Percentiles rank a stretch among this genome's conserved stretches.
Conservation (phyloP, 2,113 vertebrate species). For the Pteruthius melanotis region DNA sequence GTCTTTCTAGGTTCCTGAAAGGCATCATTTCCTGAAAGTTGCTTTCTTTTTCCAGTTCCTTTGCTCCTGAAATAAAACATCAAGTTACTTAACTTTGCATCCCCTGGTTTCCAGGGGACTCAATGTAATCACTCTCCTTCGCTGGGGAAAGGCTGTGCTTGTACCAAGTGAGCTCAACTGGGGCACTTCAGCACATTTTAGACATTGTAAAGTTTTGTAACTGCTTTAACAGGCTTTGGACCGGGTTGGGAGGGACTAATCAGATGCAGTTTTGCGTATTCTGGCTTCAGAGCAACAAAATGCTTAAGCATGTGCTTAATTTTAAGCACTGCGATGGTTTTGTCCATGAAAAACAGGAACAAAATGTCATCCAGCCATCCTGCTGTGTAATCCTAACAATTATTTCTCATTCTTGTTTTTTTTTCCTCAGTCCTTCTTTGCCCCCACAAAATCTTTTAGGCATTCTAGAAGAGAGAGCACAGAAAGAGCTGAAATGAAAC, state of each 20-base stretch:
- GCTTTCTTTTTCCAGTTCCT: neutral
- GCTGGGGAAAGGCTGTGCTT: neutral
- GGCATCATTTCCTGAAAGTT: neutral
- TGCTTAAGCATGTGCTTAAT: neutral
- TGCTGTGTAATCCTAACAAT: constrained; percentile 17
- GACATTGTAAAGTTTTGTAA: neutral
- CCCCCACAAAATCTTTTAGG: neutral
- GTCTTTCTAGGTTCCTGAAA: neutral
- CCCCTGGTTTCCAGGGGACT: neutral
- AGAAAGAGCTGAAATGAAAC: constrained; percentile 1
- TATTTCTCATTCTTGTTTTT: neutral
- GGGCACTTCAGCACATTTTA: neutral
- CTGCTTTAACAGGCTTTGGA: neutral
- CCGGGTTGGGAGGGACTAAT: neutral
- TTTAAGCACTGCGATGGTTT: neutral
- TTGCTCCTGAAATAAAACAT: neutral
- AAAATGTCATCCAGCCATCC: neutral
- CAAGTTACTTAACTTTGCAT: neutral
- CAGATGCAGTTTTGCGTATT: neutral
- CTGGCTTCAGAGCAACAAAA: neutral
- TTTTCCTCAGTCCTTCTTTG: neutral
- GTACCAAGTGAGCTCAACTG: neutral
- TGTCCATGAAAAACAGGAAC: neutral
- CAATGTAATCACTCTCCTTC: neutral
- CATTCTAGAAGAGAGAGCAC: neutral